These are phyloP conservation scores for Coregonus sp. DNA, from an alignment of 2,797 vertebrate genomes.

Conservation along the genomic window DNA sequence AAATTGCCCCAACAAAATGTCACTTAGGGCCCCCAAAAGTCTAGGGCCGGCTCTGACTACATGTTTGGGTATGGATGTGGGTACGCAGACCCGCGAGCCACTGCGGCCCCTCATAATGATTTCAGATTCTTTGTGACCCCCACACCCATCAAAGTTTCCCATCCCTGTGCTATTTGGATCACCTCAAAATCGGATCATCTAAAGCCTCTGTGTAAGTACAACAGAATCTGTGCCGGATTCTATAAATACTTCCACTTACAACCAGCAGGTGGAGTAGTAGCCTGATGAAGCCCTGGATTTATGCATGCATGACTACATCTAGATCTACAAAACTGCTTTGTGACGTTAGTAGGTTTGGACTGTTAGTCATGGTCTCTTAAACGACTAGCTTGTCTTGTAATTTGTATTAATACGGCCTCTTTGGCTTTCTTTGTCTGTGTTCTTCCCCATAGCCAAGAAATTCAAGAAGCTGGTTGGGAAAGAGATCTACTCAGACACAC, in stretches of 20 bases:
- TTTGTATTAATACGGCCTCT: constrained; percentile 28
- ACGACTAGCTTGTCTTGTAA: constrained; percentile 26
- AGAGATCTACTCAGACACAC: constrained; percentile 89
- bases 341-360: constrained; percentile 21
- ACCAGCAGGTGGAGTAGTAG: constrained; percentile 80
- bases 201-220: neutral
- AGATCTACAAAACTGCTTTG: neutral
- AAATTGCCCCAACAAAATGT: no score
- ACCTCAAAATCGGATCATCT: neutral
- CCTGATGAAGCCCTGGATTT: constrained; percentile 46
- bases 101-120: no score
- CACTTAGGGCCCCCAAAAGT: no score
- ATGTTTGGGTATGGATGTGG: no score
- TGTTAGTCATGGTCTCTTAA: constrained; percentile 16
- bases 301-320: neutral
- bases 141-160: no score
- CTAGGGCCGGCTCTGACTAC: no score
- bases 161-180: neutral
- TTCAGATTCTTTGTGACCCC: no score
- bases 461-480: constrained; percentile 91
- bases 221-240: neutral
- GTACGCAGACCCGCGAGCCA: no score
- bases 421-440: constrained; percentile 24
- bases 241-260: constrained; percentile 14
- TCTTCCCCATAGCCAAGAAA: constrained; percentile 83